Evolutionary conservation across 2,888 invertebrate species (phyloP).

Genomic region (Drosophila mimetica): DNA sequence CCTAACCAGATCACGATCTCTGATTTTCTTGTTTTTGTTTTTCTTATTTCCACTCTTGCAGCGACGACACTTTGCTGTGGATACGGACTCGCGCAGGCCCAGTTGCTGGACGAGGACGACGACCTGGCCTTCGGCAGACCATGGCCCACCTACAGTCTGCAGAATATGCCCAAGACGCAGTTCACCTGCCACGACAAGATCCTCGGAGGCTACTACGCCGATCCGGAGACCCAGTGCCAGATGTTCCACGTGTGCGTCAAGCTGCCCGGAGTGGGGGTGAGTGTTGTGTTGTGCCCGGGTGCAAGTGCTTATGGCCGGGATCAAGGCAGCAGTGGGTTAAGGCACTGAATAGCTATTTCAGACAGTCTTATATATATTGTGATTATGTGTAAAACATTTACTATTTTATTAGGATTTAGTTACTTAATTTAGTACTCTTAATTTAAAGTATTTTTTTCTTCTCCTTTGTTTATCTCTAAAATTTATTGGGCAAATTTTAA

Average conservation of each 20-base stretch:
- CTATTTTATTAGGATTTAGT: no score
- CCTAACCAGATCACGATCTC: constrained; percentile 52
- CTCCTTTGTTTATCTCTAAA: no score
- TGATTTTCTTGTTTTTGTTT: constrained; percentile 35
- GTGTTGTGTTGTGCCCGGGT: constrained; percentile 59
- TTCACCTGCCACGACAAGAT: constrained; percentile 94
- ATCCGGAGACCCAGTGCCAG: constrained; percentile 93
- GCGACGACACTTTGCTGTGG: constrained; percentile 57
- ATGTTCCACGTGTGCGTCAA: constrained; percentile 96
- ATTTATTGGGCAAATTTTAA: no score
- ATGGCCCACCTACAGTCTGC: constrained; percentile 86
- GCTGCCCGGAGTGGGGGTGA: constrained; percentile 90
- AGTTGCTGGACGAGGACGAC: constrained; percentile 74
- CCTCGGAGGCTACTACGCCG: constrained; percentile 94
- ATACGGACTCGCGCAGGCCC: constrained; percentile 60
- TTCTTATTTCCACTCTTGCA: constrained; percentile 40
- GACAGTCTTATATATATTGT: no score
- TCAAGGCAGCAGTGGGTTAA: constrained; percentile 22
- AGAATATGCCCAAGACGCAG: constrained; percentile 86
- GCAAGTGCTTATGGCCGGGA: constrained; percentile 12
- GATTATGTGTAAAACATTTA: no score
- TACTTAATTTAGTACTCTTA: no score
- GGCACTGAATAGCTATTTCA: background rate
- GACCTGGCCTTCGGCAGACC: constrained; percentile 76
- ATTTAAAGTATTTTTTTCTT: no score